Base-by-base conservation (phyloP, 1,140 invertebrate species). In the Oedothorax gibbosus region DNA sequence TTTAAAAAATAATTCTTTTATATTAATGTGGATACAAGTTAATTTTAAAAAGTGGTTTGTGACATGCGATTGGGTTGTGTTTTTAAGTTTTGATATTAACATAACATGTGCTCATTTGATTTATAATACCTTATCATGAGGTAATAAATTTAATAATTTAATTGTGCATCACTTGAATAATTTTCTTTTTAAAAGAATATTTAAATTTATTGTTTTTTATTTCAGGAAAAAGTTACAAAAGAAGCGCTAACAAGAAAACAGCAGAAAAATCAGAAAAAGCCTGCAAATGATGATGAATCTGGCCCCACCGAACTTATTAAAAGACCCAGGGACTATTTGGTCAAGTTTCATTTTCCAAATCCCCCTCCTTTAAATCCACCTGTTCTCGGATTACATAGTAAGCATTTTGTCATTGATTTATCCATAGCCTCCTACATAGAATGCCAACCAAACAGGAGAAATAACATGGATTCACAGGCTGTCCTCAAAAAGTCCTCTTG, bases 341-440 rank as follows among this genome's bases (percentile, higher is more conserved):
- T 99, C 53, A 99, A 99, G 91, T 99, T 99, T 91, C 93, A 93
- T 73, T 99, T 99, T 91, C 98, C 98, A 2, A 96, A 98, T 90
- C 97, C 98, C 54, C 94, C 97, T 60, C 96, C 96, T 9, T 91
- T 99, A 20, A 97, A 97, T 90, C 98, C 98, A 10, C 98, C 98
- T 8, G 97, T 99, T 89, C 91, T 99, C 64, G 98, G 98, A 69
- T 90, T 98, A 35, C 95, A 98, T 89, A 88, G 75, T 85, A 86
- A 65, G 87, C 85, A 21, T 79, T 12, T 5, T 66, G 10, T 20
- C 5, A 76, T 76, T 7, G 4, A 11, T 8, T n/a, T n/a, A n/a
- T 51, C 10, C 0, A 35, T 12, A 72, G 35, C 8, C 12, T 20
- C 15, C 15, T 10, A 60, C 9, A 15, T n/a, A n/a, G n/a, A n/a